Evolutionary conservation across 2,888 invertebrate genomes (phyloP), one percentile per base, ranked within the genome.

Genomic region (Zaprionus lineosus): DNA sequence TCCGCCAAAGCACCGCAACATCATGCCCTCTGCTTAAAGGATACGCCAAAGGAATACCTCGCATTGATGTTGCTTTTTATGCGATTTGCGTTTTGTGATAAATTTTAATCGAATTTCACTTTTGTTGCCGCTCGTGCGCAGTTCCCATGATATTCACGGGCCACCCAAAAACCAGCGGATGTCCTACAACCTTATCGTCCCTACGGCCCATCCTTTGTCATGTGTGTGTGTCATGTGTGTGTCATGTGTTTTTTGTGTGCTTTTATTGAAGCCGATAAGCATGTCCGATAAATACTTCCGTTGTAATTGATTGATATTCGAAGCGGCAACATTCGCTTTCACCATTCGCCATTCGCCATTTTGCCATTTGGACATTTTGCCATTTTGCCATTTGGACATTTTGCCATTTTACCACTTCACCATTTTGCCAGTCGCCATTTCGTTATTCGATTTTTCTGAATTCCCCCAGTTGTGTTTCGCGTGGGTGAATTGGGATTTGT

Each of bases 31-130:
- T n/a, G n/a, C n/a, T n/a, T n/a, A n/a, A n/a, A n/a, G n/a, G 19
- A 37, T 8, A 16, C 6, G n/a, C 19, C 4, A 37, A 21, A 39
- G 12, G 6, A 28, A 61, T 50, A 60, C 24, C 43, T 43, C 14
- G 43, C 62, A 52, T 51, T 56, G 39, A 50, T 52, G 51, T 41
- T 57, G 37, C 43, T 46, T 72, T 66, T 60, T 62, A 73, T 73
- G 73, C 68, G 64, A 72, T 74, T 73, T 74, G 65, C 58, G 53
- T 69, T 65, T 61, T 60, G 58, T 62, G 72, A 67, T 78, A 69
- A 67, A 82, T 64, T 84, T 83, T 82, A 78, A 81, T 82, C 79
- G 74, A 81, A 82, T 82, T 84, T 84, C 59, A 50, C 56, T 55
- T 57, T 64, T 71, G 58, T 40, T 64, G 64, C 29, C 58, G 37